phyloP scores from a whole-genome alignment of 1,140 invertebrate species.

The Pogonus chalceus region DNA sequence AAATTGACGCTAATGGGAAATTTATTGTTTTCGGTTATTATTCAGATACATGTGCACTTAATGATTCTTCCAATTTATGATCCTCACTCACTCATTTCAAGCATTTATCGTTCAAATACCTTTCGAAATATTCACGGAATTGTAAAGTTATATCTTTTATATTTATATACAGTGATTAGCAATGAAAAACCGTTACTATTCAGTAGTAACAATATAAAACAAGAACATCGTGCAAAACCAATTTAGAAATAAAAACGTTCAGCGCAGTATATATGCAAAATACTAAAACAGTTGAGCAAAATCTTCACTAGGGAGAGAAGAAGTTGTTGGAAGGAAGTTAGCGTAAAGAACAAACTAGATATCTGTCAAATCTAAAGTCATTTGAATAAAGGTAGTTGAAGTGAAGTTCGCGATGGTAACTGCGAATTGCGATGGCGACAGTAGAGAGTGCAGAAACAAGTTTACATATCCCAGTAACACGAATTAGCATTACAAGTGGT shows the following conservation, averaged over 20 bases:
- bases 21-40: no score
- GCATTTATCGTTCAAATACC: background rate
- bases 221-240: no score
- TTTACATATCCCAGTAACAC: background rate
- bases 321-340: no score
- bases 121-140: background rate
- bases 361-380: slow-evolving; percentile 6
- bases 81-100: background rate
- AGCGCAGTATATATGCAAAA: no score
- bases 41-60: no score
- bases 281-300: background rate
- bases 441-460: slow-evolving; percentile 3
- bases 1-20: no score
- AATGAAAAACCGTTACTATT: background rate
- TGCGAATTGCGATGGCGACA: background rate
- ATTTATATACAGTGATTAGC: background rate
- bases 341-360: background rate
- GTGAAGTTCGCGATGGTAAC: background rate
- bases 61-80: no score
- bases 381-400: slow-evolving; percentile 7
- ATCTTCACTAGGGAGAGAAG: no score
- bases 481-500: slow-evolving; percentile 6
- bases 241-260: no score
- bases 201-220: background rate
- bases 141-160: background rate